These are phyloP conservation scores for Saturnia pavonia DNA, from an alignment of 2,888 invertebrate species.

Conservation along the genomic window DNA sequence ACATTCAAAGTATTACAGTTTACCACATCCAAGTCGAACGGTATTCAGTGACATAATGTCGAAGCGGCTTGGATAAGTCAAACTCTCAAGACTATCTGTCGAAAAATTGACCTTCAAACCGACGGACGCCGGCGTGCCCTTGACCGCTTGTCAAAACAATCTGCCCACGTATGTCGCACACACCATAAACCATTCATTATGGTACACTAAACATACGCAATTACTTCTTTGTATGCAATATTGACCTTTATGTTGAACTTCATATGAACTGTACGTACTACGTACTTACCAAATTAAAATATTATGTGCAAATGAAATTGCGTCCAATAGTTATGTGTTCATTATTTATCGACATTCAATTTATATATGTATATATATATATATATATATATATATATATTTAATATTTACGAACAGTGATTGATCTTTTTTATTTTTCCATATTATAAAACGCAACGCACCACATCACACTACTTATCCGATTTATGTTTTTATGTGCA, in stretches of 20 bases:
- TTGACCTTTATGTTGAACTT: conserved; percentile 40
- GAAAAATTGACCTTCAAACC: conserved; percentile 42
- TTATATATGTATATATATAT: neutral
- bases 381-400: no score
- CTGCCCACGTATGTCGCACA: conserved; percentile 44
- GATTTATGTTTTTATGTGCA: neutral
- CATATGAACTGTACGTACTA: conserved; percentile 29
- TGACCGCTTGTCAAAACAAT: conserved; percentile 46
- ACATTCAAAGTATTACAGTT: neutral
- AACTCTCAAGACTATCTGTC: conserved; percentile 28
- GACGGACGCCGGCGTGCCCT: conserved; percentile 41
- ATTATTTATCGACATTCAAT: conserved; percentile 12
- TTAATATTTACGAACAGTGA: neutral
- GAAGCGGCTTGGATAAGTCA: neutral
- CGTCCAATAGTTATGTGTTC: neutral
- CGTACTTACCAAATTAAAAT: conserved; percentile 2
- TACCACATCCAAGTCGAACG: neutral
- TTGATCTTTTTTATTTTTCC: neutral
- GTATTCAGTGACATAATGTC: neutral
- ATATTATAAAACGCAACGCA: neutral
- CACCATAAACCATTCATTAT: conserved; percentile 38
- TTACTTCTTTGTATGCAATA: conserved; percentile 42
- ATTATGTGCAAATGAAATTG: conserved; percentile 15
- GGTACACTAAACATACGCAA: conserved; percentile 34
- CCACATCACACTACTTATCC: neutral